Base-by-base conservation (phyloP, 2,113 vertebrate genomes). In the Lycaon pictus region DNA sequence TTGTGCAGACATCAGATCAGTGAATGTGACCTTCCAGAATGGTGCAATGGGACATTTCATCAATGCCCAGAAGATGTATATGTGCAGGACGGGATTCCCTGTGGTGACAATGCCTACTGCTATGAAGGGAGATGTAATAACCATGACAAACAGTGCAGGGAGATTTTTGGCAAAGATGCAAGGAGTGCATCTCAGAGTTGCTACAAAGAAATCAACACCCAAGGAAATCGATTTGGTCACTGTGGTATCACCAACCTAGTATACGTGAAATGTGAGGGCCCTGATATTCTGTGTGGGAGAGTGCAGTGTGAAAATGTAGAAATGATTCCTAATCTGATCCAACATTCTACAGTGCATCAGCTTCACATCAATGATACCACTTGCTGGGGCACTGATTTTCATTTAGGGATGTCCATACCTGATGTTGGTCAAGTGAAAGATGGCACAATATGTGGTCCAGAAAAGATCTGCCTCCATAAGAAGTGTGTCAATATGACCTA, bases 21-120 rank as follows among this genome's bases (percentile, higher is more conserved):
- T 96, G 98, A 96, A 88, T 97, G 97, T 93, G 98, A 97, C 81
- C 97, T 98, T 87, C 97, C 97, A 53, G 98, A 98, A 15, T 97
- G 97, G 95, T 97, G 96, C 72, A 97, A 97, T 60, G 95, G 97
- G 43, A 97, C 95, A 43, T 97, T 96, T 19, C 90, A 96, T 60
- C 93, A 88, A 48, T 98, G 98, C 37, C 98, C 97, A 53, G 95
- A 97, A 53, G 97, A 98, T 72, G 29, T 37, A 0, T 96, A 96
- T 17, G 71, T 97, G 37, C 97, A 98, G 84, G 93, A 98, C 3
- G 96, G 97, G 19, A 60, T 51, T 56, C 90, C 95, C 56, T 98
- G 98, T 67, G 58, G 80, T 65, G 56, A 48, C 5, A 53, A 16
- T 17, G 96, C 92, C 76, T 95, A 92, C 72, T 98, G 97, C 74